Percentiles rank a stretch among this genome's conserved stretches.
Conservation (phyloP, 2,797 vertebrate genomes). For the Pelochelys cantorii region DNA sequence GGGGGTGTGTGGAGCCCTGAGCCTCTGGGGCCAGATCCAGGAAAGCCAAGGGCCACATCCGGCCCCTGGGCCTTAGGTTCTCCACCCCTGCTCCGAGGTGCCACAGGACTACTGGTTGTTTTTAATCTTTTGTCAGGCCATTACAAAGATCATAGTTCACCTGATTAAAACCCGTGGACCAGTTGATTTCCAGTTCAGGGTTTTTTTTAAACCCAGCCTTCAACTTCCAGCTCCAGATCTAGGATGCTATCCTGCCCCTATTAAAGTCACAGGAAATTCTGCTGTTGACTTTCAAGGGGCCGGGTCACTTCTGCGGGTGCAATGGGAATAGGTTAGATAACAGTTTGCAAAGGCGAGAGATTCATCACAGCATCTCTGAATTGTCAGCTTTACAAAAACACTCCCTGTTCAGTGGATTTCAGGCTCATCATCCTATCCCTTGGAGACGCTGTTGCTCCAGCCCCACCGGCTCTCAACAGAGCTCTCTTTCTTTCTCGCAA, state of each 20-base stretch:
- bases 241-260: background rate
- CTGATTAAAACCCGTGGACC: background rate
- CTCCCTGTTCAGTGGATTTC: background rate
- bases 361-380: background rate
- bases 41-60: no score
- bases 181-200: background rate
- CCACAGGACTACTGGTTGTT: no score
- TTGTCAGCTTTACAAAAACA: background rate
- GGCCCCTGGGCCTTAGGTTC: no score
- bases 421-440: background rate
- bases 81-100: no score
- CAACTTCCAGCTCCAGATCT: background rate
- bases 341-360: background rate
- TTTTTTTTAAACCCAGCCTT: background rate
- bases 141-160: background rate
- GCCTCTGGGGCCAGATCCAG: no score
- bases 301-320: background rate
- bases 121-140: background rate
- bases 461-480: background rate
- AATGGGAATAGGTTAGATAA: background rate
- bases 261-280: background rate
- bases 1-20: no score
- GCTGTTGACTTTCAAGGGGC: background rate
- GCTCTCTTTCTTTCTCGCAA: background rate
- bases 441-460: background rate